Conservation (phyloP, 2,888 invertebrate species). For the Sylvicola cinctus region DNA sequence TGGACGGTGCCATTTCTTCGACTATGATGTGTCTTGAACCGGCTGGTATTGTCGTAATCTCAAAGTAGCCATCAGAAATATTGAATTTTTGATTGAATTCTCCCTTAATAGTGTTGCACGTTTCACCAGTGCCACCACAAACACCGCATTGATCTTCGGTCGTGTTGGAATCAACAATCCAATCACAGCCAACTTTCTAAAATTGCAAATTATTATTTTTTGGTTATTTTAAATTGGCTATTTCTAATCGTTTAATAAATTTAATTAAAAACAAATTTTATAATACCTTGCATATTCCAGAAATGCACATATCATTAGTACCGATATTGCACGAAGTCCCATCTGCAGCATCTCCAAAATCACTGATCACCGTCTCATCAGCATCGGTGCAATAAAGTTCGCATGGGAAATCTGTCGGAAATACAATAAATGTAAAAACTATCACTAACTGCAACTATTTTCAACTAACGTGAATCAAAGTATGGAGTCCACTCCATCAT, state of each 20-base stretch:
- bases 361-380: conserved; percentile 50
- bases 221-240: not conserved
- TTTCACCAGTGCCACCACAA: conserved; percentile 66
- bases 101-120: conserved; percentile 47
- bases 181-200: conserved; percentile 81
- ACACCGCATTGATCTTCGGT: conserved; percentile 71
- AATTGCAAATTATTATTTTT: conserved; percentile 25
- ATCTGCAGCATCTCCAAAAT: conserved; percentile 56
- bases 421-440: not conserved
- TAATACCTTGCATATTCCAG: conserved; percentile 48
- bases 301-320: conserved; percentile 66
- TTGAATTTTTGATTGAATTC: conserved; percentile 31
- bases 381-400: conserved; percentile 63
- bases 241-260: conserved; percentile 2
- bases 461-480: conserved; percentile 42
- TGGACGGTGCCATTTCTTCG: conserved; percentile 52
- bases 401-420: conserved; percentile 46
- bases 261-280: not conserved
- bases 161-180: conserved; percentile 59
- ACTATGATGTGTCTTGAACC: conserved; percentile 62
- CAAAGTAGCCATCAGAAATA: conserved; percentile 35
- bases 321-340: conserved; percentile 72
- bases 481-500: conserved; percentile 54
- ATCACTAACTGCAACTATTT: not conserved
- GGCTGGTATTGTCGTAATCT: conserved; percentile 47